phyloP scores from a whole-genome alignment of 2,113 vertebrate species.

The Gymnobelideus leadbeateri region DNA sequence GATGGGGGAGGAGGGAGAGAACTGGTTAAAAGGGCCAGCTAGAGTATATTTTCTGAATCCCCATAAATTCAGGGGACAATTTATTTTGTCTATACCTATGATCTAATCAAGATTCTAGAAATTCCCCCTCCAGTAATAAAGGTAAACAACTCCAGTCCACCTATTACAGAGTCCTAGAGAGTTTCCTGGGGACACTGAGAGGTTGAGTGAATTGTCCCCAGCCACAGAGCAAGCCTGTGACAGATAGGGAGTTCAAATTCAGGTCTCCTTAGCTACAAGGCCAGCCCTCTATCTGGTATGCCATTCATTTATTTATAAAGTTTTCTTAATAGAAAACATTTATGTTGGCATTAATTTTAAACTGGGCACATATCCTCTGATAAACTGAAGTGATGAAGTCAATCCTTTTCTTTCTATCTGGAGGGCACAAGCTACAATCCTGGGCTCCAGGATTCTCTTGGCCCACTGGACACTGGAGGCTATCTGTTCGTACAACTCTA shows the following conservation, averaged over 20 bases:
- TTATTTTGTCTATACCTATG: not conserved
- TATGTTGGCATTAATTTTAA: not conserved
- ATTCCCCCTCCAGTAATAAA: not conserved
- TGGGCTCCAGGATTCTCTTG: not conserved
- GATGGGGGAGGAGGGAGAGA: not conserved
- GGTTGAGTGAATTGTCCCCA: not conserved
- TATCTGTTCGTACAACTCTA: not conserved
- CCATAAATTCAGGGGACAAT: not conserved
- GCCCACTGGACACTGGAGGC: not conserved
- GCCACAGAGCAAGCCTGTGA: not conserved
- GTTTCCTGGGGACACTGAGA: not conserved
- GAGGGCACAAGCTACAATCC: not conserved
- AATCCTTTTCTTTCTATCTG: not conserved
- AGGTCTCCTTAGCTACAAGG: not conserved
- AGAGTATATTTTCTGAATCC: not conserved
- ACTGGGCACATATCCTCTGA: not conserved
- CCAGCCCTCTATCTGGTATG: not conserved
- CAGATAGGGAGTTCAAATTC: not conserved
- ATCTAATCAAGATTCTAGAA: not conserved
- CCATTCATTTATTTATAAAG: not conserved
- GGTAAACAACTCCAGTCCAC: not conserved
- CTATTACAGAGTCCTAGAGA: not conserved
- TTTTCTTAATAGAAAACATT: not conserved
- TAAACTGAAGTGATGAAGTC: not conserved
- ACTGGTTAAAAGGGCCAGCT: not conserved